A percentile compares a stretch with the other conserved stretches of the same genome.
Evolutionary conservation across 2,113 vertebrate species (phyloP).

Genomic region (Nettapus auritus): DNA sequence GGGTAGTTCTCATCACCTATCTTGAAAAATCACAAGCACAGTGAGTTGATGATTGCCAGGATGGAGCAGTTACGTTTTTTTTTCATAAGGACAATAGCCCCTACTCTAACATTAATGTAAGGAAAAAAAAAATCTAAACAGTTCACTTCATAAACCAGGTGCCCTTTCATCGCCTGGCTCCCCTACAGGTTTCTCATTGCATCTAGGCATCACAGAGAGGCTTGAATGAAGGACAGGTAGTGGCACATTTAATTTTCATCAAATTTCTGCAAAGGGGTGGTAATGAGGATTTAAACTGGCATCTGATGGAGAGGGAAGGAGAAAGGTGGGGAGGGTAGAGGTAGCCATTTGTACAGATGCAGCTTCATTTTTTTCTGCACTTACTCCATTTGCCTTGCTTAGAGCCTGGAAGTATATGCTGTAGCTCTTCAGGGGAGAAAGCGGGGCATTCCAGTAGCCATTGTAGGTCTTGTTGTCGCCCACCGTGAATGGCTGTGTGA

Average conservation of each 20-base stretch:
- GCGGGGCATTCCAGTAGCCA: conserved; percentile 95
- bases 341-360: neutral
- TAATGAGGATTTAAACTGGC: neutral
- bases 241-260: neutral
- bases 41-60: neutral
- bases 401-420: conserved; percentile 98
- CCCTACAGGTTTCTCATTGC: neutral
- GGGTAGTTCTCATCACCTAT: neutral
- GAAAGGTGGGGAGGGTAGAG: neutral
- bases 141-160: neutral
- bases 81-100: neutral
- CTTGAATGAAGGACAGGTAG: neutral
- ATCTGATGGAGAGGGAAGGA: neutral
- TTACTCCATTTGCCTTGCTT: conserved; percentile 96
- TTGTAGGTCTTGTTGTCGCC: conserved; percentile 98
- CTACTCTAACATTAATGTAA: neutral
- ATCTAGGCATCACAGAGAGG: neutral
- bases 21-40: neutral
- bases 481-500: conserved; percentile 92
- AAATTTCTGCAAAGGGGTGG: neutral
- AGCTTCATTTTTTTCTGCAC: conserved; percentile 36
- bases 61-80: neutral
- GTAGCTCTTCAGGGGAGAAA: conserved; percentile 96
- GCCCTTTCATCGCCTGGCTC: neutral
- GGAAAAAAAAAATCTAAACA: neutral